Base-by-base conservation (phyloP, 2,888 invertebrate species). In the Gari tellinella region DNA sequence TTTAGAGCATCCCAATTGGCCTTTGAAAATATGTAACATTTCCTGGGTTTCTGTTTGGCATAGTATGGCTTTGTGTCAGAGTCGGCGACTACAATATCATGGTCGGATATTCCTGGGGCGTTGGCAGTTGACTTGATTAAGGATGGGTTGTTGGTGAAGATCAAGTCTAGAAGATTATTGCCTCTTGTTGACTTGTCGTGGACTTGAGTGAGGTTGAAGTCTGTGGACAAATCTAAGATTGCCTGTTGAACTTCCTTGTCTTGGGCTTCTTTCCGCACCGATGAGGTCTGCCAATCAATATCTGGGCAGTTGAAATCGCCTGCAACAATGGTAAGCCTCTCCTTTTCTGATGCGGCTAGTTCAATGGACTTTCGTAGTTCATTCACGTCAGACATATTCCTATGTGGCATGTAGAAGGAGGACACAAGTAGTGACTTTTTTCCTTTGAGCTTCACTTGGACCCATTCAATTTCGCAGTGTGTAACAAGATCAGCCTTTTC, bases 41-140 rank as follows among this genome's bases (percentile, higher is more conserved):
- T 63, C 40, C 66, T 56, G 1, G 66, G 60, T 56, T 45, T 53
- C 15, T 31, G 26, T 43, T 51, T 64, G 23, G 25, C 17, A 25
- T 70, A 40, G 43, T 56, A 46, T 19, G 57, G 62, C 60, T 61
- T 67, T n/a, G 58, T 70, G 43, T 70, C 67, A 10, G 69, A 52
- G 51, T 76, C 73, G 0, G 43, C 60, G 4, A 66, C 56, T 15
- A 68, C 65, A 26, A 74, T 74, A 46, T 60, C 64, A 41, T 66
- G 75, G 38, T 75, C 69, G 1, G 64, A 60, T 7, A 73, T 43
- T 5, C 66, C 62, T 21, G 72, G 66, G 14, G 49, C 55, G 19
- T 38, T 61, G 14, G 57, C 3, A 12, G 51, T 41, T 19, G 58
- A 60, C 43, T 74, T 74, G 12, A 70, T 45, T 17, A 70, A 48